Evolutionary conservation across 64 coral and sea anemone species (phyloP).

Genomic region (Dendronephthya gigantea): DNA sequence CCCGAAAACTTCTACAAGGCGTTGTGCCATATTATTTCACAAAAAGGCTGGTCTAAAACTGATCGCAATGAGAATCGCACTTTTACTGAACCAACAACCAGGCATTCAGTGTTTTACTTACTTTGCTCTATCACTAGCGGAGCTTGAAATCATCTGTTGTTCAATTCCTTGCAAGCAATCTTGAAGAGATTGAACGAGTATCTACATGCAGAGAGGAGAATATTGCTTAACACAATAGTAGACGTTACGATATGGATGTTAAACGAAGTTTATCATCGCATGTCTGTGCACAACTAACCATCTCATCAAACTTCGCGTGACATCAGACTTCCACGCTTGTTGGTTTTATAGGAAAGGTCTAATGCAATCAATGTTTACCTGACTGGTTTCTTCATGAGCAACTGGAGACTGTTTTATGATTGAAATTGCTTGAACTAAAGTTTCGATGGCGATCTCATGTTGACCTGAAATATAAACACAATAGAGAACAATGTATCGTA

Average conservation of each 20-base stretch:
- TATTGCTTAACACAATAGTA: neutral
- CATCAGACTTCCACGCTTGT: neutral
- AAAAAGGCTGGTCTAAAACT: neutral
- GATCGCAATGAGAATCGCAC: neutral
- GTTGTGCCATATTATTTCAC: too few species aligned
- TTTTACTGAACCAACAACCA: neutral
- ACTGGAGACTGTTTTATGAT: conserved; percentile 93
- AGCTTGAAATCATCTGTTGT: conserved; percentile 48
- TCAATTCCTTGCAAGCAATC: conserved; percentile 80
- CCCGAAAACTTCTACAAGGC: too few species aligned
- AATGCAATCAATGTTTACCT: conserved; percentile 35
- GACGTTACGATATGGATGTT: too few species aligned
- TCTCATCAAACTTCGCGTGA: too few species aligned
- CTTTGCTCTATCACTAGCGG: neutral
- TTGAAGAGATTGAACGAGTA: conserved; percentile 75
- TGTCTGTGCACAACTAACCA: too few species aligned
- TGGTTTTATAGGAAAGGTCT: too few species aligned
- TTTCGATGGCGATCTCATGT: conserved; percentile 93
- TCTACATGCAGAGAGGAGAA: conserved; percentile 28
- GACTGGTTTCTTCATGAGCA: conserved; percentile 76
- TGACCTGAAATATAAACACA: conserved; percentile 33
- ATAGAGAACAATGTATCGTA: neutral
- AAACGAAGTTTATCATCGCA: too few species aligned
- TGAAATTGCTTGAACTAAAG: conserved; percentile 81
- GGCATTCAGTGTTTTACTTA: neutral